Evolutionary conservation across 2,888 invertebrate genomes (phyloP), one percentile per base, ranked within the genome.

Genomic region (Lasioglossum calceatum): DNA sequence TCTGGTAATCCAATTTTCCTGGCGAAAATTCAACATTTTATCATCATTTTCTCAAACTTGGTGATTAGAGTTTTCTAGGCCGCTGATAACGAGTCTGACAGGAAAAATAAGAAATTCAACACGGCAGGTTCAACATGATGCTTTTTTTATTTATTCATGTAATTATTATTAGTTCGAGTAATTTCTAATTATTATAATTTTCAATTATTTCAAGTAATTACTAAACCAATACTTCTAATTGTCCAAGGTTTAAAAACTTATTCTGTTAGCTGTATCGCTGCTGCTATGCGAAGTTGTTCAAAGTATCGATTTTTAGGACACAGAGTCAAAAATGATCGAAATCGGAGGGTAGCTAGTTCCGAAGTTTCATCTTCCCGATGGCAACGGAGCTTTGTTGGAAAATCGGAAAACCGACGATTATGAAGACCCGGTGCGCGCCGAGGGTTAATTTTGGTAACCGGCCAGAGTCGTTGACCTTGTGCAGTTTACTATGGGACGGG

Each of bases 381-480:
- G 54, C n/a, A 54, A 54, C n/a, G 10, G 54, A n/a, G 23, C 8
- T n/a, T n/a, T 54, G 54, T 47, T 4, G 36, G 23, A 39, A 77
- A 80, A 79, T 80, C 75, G 54, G 70, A 73, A 82, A 85, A 87
- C 61, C 39, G 44, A 70, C 84, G 76, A 85, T 85, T 86, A 89
- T 19, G 79, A 79, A 71, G 42, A 39, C 16, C n/a, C 64, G n/a
- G 50, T 50, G 4, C 47, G 42, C n/a, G 64, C 19, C 64, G 61
- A 58, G 70, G 83, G 88, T 90, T 90, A 90, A 90, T 90, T 90
- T 77, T 64, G 87, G 87, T 90, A 87, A n/a, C 80, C 82, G 64
- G 79, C 82, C 32, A 71, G 80, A 71, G 82, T 85, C 90, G 82
- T 72, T 85, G 90, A 88, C 86, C 88, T 85, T 71, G 39, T 42